Base-by-base conservation (phyloP, 2,888 invertebrate genomes). In the Drosophila buzzatii region DNA sequence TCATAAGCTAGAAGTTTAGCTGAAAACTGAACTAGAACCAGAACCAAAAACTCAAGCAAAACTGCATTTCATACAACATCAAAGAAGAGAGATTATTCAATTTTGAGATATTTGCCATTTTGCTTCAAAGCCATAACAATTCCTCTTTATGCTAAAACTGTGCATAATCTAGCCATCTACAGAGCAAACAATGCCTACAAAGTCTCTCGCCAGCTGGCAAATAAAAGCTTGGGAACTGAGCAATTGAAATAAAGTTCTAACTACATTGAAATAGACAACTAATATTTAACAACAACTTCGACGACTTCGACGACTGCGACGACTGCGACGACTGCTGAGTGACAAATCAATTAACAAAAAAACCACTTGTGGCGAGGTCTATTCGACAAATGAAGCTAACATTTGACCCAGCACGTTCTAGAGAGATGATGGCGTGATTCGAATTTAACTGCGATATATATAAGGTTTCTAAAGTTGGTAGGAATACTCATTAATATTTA, bases 311-410 rank as follows among this genome's bases (percentile, higher is more conserved):
- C n/a, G n/a, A n/a, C n/a, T n/a, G n/a, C n/a, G n/a, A 49, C 10
- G 66, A 66, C 78, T 73, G 52, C 6, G 18, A 7, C 37, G 7
- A 27, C 16, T 33, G 71, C 56, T 23, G 31, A 45, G 67, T 78
- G 37, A 59, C 67, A 74, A 78, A 73, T 73, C 74, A 74, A 74
- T 74, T 73, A 78, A 60, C 59, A 16, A 47, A 56, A 56, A 41
- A 64, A 47, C 33, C 59, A 41, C 41, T 47, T 53, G 69, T 59
- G 58, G 49, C 47, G 31, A 44, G 16, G 18, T 53, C 23, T 55
- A 20, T 42, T 18, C 44, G 4, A 8, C 55, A 35, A 49, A 23
- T 47, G n/a, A 51, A 18, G 51, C 53, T 61, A 41, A 31, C 71
- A 56, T 65, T 65, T 57, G 45, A 31, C 57, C 57, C 51, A 52